phyloP scores from a whole-genome alignment of 2,797 vertebrate genomes.

The Lagocephalus sceleratus region DNA sequence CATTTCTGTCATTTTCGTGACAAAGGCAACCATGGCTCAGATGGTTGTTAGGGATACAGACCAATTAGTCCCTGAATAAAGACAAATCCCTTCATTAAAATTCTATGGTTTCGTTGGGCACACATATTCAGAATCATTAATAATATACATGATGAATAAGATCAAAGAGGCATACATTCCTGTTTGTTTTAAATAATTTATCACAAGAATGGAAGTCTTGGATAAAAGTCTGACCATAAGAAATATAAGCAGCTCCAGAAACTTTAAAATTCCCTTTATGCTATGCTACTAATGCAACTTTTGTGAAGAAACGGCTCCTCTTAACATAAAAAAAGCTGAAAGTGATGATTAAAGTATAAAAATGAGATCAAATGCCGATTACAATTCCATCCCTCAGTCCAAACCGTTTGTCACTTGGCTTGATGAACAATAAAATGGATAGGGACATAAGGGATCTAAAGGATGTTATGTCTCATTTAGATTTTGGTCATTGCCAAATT shows the following conservation, averaged over 20 bases:
- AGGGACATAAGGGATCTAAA: too few relatives aligned
- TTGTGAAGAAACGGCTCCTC: too few relatives aligned
- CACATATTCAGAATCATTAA: conserved; percentile 11
- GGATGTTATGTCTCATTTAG: too few relatives aligned
- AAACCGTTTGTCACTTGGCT: too few relatives aligned
- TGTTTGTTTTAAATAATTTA: conserved; percentile 9
- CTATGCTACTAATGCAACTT: background rate
- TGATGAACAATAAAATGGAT: too few relatives aligned
- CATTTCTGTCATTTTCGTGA: conserved; percentile 30
- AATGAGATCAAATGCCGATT: too few relatives aligned
- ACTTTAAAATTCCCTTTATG: conserved; percentile 1
- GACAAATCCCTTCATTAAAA: conserved; percentile 26
- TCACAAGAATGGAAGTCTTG: conserved; percentile 11
- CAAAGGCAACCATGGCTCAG: conserved; percentile 44
- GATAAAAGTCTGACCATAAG: conserved; percentile 21
- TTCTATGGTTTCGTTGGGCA: conserved; percentile 17
- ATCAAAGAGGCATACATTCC: conserved; percentile 21
- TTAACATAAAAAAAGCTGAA: too few relatives aligned
- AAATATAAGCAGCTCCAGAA: conserved; percentile 24
- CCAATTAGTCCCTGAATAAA: conserved; percentile 57
- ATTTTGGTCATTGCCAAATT: too few relatives aligned
- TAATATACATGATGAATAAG: conserved; percentile 21
- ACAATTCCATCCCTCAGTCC: too few relatives aligned
- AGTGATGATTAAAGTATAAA: too few relatives aligned
- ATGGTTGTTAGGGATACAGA: conserved; percentile 37